Conservation (phyloP, 2,888 invertebrate genomes). For the Crocallis elinguaria region DNA sequence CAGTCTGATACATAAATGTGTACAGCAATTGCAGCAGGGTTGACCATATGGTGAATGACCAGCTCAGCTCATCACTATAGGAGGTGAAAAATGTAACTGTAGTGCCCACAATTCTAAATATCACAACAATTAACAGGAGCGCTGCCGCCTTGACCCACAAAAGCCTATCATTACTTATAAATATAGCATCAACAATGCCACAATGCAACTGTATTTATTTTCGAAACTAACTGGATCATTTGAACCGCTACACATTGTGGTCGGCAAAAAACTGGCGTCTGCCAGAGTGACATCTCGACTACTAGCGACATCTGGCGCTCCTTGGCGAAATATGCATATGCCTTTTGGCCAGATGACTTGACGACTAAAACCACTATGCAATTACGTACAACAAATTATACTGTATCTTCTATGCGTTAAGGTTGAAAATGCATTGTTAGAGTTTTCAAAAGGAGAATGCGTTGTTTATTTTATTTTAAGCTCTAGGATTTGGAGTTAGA, state of each 20-base stretch:
- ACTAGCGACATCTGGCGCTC: constrained; percentile 67
- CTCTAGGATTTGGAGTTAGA: constrained; percentile 34
- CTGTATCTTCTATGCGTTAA: constrained; percentile 23
- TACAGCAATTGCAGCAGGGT: too few species aligned
- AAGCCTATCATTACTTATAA: constrained; percentile 19
- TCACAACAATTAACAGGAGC: too few species aligned
- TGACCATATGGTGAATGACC: too few species aligned
- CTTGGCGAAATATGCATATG: constrained; percentile 74
- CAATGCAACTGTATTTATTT: constrained; percentile 40
- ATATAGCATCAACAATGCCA: constrained; percentile 23
- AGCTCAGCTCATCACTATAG: too few species aligned
- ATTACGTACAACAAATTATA: neutral
- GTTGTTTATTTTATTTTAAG: constrained; percentile 24
- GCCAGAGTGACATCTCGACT: constrained; percentile 58
- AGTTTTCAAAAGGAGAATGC: too few species aligned
- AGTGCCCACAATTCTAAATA: neutral
- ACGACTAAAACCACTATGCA: constrained; percentile 42
- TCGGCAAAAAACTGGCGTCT: constrained; percentile 53
- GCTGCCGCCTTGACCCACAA: constrained; percentile 42
- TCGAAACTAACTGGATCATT: constrained; percentile 55
- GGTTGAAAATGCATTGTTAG: constrained; percentile 18
- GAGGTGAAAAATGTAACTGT: too few species aligned
- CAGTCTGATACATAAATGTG: too few species aligned
- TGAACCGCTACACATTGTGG: constrained; percentile 64
- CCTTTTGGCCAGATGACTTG: constrained; percentile 73